These are phyloP conservation scores for Noctua pronuba DNA, from an alignment of 2,888 invertebrate genomes.

Conservation along the genomic window DNA sequence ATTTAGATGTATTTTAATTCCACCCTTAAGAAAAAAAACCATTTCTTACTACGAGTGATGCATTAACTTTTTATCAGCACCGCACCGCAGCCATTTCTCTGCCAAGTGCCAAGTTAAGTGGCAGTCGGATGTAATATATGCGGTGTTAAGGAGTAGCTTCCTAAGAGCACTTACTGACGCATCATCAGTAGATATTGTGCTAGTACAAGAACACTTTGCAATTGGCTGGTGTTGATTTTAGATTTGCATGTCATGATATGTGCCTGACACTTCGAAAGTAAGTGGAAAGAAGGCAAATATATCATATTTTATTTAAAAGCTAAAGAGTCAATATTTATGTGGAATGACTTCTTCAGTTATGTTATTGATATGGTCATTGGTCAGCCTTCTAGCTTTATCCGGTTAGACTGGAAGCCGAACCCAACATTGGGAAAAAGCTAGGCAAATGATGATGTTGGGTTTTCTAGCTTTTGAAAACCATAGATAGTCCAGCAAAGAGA, in stretches of 20 bases:
- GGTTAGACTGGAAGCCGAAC: no score
- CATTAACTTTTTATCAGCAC: conserved; percentile 18
- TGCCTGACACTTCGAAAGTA: conserved; percentile 20
- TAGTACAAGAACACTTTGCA: neutral
- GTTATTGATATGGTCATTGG: neutral
- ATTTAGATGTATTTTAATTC: no score
- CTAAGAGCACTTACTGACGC: conserved; percentile 23
- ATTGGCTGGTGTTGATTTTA: conserved; percentile 34
- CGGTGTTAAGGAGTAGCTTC: conserved; percentile 30
- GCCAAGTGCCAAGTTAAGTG: conserved; percentile 34
- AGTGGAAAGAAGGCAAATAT: conserved; percentile 7
- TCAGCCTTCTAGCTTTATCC: neutral
- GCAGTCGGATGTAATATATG: conserved; percentile 34
- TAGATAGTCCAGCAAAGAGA: neutral
- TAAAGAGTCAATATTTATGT: neutral
- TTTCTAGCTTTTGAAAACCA: no score
- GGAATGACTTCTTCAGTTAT: neutral
- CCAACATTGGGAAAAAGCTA: no score
- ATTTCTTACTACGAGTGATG: neutral
- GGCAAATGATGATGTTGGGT: no score
- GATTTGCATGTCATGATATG: conserved; percentile 29
- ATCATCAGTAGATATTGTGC: conserved; percentile 17
- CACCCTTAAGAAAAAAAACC: neutral
- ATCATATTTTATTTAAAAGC: conserved; percentile 10
- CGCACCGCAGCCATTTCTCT: conserved; percentile 13